Conservation (phyloP, 2,113 vertebrate species). For the Mesembrinibis cayennensis region DNA sequence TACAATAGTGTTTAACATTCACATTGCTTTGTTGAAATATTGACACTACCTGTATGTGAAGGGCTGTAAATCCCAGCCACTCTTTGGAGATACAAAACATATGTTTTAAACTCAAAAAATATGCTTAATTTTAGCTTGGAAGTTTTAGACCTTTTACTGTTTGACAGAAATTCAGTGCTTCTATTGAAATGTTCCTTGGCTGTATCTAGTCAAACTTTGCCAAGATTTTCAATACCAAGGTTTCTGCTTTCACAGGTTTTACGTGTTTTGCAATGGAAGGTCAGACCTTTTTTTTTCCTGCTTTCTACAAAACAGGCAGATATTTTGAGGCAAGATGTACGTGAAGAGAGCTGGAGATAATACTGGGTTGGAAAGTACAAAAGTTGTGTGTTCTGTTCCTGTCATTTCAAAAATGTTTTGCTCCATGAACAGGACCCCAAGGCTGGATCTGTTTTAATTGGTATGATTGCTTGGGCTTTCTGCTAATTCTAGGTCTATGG, state of each 20-base stretch:
- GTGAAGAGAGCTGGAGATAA: background rate
- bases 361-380: background rate
- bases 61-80: slow-evolving; percentile 16
- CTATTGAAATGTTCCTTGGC: background rate
- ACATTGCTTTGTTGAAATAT: background rate
- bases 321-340: background rate
- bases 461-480: background rate
- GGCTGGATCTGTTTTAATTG: background rate
- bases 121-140: background rate
- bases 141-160: background rate
- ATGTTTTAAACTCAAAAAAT: slow-evolving; percentile 6
- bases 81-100: background rate
- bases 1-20: background rate
- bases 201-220: background rate
- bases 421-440: background rate
- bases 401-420: background rate
- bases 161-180: background rate
- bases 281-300: background rate
- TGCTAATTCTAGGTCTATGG: background rate
- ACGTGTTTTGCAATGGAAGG: background rate
- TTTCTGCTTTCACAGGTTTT: slow-evolving; percentile 18
- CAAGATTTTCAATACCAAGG: background rate
- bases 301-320: background rate
- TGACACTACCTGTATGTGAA: background rate
- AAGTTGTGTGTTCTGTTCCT: background rate